phyloP scores from a whole-genome alignment of 1,140 invertebrate species.

The Ips nitidus region DNA sequence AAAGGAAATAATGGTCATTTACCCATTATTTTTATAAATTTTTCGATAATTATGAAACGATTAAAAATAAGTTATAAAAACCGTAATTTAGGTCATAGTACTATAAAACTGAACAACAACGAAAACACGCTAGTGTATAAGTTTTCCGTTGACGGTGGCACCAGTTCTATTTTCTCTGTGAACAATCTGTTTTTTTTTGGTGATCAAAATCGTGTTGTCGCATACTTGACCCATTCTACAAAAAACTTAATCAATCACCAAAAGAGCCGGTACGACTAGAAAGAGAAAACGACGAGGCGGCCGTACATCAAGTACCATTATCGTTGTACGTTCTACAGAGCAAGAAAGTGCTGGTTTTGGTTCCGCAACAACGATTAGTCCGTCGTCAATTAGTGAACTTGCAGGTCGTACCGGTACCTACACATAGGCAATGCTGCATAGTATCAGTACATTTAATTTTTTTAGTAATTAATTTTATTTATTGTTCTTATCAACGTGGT shows the following conservation, averaged over 20 bases:
- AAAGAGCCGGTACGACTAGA: background rate
- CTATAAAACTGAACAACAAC: too few relatives aligned
- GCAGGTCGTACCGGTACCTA: constrained; percentile 14
- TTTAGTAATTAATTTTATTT: background rate
- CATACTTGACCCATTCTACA: constrained; percentile 1
- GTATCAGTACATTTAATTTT: background rate
- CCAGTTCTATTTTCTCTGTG: too few relatives aligned
- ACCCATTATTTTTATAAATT: too few relatives aligned
- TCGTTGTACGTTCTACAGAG: background rate
- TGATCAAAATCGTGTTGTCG: background rate
- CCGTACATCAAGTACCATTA: constrained; percentile 24
- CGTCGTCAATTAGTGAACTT: background rate
- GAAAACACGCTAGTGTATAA: too few relatives aligned
- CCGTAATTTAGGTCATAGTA: too few relatives aligned
- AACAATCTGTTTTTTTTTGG: too few relatives aligned
- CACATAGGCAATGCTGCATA: background rate
- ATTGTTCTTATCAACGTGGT: background rate
- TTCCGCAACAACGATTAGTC: constrained; percentile 18
- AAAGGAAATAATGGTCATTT: too few relatives aligned
- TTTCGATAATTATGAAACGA: too few relatives aligned
- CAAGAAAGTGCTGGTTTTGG: constrained; percentile 16
- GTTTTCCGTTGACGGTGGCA: too few relatives aligned
- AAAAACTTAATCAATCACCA: background rate
- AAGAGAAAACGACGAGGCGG: constrained; percentile 17
- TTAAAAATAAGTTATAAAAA: too few relatives aligned